Percentiles rank a stretch among this genome's conserved stretches.
Conservation (phyloP, 2,113 vertebrate genomes). For the Stegastes partitus region DNA sequence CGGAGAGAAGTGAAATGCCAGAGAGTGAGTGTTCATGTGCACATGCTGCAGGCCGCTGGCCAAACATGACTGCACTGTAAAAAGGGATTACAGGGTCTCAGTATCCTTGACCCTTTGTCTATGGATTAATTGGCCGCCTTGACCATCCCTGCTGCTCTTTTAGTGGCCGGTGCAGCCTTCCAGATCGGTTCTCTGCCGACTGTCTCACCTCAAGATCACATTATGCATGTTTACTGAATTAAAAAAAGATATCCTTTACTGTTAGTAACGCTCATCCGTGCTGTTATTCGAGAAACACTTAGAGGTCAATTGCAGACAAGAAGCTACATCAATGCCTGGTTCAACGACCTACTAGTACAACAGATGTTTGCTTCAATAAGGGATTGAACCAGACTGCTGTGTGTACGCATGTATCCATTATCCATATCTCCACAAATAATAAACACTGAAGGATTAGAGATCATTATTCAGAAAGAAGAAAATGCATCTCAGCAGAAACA, state of each 20-base stretch:
- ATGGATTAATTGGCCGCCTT: conserved; percentile 27
- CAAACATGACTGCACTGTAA: conserved; percentile 30
- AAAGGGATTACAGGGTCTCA: conserved; percentile 29
- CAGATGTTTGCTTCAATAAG: background rate
- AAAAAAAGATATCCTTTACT: background rate
- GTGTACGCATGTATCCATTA: rapidly evolving
- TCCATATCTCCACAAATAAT: background rate
- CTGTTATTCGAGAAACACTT: background rate
- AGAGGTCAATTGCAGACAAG: background rate
- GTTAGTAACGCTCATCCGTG: background rate
- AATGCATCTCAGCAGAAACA: background rate
- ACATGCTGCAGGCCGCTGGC: conserved; percentile 13
- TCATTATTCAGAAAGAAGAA: background rate
- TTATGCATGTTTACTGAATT: background rate
- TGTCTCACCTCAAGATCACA: conserved; percentile 7
- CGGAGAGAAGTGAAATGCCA: conserved; percentile 23
- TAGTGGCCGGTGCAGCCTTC: conserved; percentile 32
- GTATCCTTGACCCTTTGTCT: conserved; percentile 45
- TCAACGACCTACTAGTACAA: background rate
- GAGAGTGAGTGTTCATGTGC: conserved; percentile 1
- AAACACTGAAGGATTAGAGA: background rate
- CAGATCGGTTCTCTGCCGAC: conserved; percentile 23
- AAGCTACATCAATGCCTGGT: background rate
- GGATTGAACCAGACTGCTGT: background rate
- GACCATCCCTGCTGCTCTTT: conserved; percentile 37